Percentiles rank a stretch among this genome's conserved stretches.
phyloP scores from a whole-genome alignment of 2,113 vertebrate species.

The Stegostoma tigrinum region DNA sequence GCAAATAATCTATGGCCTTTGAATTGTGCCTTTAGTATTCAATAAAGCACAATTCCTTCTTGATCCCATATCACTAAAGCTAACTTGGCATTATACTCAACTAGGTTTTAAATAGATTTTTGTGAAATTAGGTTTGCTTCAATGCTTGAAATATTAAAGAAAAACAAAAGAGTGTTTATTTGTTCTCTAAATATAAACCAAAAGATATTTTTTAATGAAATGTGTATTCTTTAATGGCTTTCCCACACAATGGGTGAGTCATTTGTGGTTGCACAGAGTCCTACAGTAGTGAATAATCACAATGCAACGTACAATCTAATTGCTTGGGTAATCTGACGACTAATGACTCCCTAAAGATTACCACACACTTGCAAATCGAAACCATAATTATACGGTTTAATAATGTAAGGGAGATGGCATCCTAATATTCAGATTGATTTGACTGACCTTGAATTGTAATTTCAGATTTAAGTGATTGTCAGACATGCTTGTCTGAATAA shows the following conservation, averaged over 20 bases:
- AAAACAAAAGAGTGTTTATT: background rate
- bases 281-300: background rate
- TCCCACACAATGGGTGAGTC: background rate
- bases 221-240: background rate
- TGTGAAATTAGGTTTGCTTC: background rate
- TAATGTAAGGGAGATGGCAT: background rate
- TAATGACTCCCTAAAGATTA: background rate
- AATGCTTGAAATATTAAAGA: background rate
- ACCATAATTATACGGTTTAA: background rate
- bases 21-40: background rate
- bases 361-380: conserved; percentile 9
- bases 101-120: background rate
- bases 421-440: background rate
- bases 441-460: conserved; percentile 32
- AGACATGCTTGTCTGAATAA: background rate
- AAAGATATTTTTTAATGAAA: background rate
- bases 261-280: background rate
- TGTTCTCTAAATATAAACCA: background rate
- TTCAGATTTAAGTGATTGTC: conserved; percentile 28
- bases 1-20: background rate
- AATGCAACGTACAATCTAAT: background rate
- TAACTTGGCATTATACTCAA: too few species aligned
- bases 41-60: background rate
- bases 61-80: background rate
- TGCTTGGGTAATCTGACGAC: background rate